Evolutionary conservation across 2,888 invertebrate species (phyloP).

Genomic region (Caenorhabditis doughertyi): DNA sequence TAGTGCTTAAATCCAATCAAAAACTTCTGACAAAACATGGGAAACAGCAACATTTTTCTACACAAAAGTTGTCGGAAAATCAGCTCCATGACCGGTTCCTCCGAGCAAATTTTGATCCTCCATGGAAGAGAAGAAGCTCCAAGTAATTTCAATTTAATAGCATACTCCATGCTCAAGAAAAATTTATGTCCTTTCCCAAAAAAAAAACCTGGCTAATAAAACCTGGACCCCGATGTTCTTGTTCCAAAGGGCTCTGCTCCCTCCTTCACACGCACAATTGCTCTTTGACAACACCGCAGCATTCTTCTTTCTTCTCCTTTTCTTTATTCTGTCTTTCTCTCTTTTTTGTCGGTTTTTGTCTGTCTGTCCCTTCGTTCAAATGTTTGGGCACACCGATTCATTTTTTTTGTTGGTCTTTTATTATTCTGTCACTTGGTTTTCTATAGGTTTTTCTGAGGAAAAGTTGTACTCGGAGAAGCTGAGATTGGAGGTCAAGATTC

Average conservation of each 20-base stretch:
- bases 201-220: neutral
- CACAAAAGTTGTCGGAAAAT: too few relatives aligned
- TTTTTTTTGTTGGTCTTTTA: constrained; percentile 5
- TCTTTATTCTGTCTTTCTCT: constrained; percentile 21
- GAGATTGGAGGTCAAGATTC: neutral
- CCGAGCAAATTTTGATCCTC: too few relatives aligned
- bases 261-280: constrained; percentile 38
- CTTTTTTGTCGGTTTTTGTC: constrained; percentile 12
- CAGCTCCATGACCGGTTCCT: too few relatives aligned
- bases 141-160: constrained; percentile 3
- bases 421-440: neutral
- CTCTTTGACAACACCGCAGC: constrained; percentile 3
- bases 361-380: neutral
- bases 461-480: neutral
- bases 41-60: neutral
- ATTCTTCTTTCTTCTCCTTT: neutral
- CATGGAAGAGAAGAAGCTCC: too few relatives aligned
- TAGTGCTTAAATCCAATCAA: neutral
- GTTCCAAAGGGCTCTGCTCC: neutral
- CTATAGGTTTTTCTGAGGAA: neutral
- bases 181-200: neutral
- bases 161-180: neutral
- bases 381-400: constrained; percentile 11
- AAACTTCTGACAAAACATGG: neutral
- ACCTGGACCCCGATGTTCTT: neutral